Percentiles rank a stretch among this genome's conserved stretches.
Conservation (phyloP, 2,113 vertebrate species). For the Pedetes capensis region DNA sequence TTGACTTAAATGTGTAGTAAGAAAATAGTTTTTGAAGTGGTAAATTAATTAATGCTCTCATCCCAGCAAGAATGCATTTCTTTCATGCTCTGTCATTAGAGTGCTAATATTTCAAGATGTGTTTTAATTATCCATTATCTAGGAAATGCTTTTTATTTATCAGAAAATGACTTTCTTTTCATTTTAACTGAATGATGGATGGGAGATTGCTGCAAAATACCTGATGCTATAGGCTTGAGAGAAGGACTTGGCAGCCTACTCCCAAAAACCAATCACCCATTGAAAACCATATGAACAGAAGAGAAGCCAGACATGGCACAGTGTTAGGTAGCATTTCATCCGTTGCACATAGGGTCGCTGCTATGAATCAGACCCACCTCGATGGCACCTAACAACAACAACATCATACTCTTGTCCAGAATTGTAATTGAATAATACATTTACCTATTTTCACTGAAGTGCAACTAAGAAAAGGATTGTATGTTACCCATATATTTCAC, state of each 20-base stretch:
- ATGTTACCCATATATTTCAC: neutral
- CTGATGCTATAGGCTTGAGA: no score
- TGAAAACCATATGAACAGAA: no score
- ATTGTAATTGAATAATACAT: neutral
- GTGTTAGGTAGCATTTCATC: no score
- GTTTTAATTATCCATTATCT: constrained; percentile 1
- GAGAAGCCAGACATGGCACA: no score
- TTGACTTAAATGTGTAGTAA: neutral
- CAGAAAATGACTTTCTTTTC: neutral
- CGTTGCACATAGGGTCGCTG: no score
- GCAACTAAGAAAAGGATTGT: neutral
- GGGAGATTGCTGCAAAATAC: no score
- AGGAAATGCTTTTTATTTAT: neutral
- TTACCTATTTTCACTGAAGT: neutral
- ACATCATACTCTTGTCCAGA: neutral
- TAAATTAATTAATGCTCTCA: neutral
- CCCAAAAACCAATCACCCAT: no score
- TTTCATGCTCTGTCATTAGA: neutral
- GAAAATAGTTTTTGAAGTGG: neutral
- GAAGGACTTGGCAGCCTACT: no score
- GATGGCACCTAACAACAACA: no score
- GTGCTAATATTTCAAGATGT: neutral
- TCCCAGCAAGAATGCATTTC: neutral
- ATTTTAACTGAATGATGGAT: constrained; percentile 18
- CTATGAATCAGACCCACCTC: no score